Conservation (phyloP, 2,113 vertebrate species). For the Erythrocercus mccallii region DNA sequence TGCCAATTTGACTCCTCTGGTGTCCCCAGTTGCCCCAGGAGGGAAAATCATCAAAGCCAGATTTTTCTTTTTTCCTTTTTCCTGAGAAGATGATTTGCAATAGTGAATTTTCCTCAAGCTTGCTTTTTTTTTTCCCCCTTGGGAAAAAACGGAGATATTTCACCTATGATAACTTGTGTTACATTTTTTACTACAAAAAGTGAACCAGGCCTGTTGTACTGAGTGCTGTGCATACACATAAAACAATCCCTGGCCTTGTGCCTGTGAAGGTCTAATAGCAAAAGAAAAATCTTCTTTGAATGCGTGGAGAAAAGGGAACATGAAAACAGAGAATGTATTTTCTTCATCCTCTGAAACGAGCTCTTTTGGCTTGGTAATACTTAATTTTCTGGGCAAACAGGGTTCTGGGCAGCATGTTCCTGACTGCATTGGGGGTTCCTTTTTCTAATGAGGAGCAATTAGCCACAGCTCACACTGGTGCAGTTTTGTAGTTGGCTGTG, state of each 20-base stretch:
- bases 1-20: background rate
- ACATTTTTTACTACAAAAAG: background rate
- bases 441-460: background rate
- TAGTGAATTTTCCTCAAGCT: background rate
- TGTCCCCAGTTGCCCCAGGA: background rate
- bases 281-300: background rate
- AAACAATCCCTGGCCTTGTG: background rate
- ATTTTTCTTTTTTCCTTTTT: background rate
- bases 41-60: background rate
- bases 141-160: background rate
- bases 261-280: background rate
- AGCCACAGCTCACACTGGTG: background rate
- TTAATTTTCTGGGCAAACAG: background rate
- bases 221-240: accelerated
- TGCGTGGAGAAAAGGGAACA: background rate
- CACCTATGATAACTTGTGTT: background rate
- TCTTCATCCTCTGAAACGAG: background rate
- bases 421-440: accelerated
- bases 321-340: background rate
- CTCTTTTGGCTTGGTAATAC: background rate
- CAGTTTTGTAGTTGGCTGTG: background rate
- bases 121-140: background rate
- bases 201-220: background rate
- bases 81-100: background rate
- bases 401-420: background rate